Evolutionary conservation across 2,113 vertebrate species (phyloP), one percentile per base, ranked within the genome.

Genomic region (Regulus satrapa): DNA sequence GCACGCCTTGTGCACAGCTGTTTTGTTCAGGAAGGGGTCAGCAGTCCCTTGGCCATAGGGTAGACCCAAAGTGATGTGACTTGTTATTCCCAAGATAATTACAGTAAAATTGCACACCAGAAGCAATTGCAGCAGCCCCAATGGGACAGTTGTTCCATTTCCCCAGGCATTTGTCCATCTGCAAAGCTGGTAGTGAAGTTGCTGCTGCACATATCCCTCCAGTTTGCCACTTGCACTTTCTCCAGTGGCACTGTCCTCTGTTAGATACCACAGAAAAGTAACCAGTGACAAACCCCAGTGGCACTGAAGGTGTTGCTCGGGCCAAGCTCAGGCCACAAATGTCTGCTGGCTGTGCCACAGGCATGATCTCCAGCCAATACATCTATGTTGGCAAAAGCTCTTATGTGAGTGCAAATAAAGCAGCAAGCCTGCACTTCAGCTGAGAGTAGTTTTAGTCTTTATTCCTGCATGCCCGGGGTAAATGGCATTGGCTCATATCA

Each of bases 111-210:
- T 56, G 36, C 31, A 38, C 0, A 2, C 43, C n/a, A 23, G 4
- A 0, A 84, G 48, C 36, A 56, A 17, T 52, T 0, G 0, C 81
- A 56, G 12, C 46, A 64, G 52, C 54, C 62, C 6, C 0, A 3
- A 14, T 24, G 34, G 54, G 28, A 49, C 59, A 41, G 19, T 49
- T 59, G 62, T 91, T 56, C 72, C 80, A 58, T 64, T 56, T 32
- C 28, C 36, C 28, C 2, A 0, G 46, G 36, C 36, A 26, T 34
- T 82, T 5, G 2, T 25, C 40, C 71, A 12, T 58, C 64, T 93
- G 31, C 13, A 48, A n/a, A 79, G n/a, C 31, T 72, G 36, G 24
- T 5, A 36, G 49, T 4, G 11, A 52, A 43, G 78, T 62, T 89
- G 62, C 69, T 67, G 54, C 52, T 88, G 36, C 40, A 5, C 36